Percentiles rank a stretch among this genome's conserved stretches.
Conservation (phyloP, 2,797 vertebrate genomes). For the Pseudomugil gertrudae region DNA sequence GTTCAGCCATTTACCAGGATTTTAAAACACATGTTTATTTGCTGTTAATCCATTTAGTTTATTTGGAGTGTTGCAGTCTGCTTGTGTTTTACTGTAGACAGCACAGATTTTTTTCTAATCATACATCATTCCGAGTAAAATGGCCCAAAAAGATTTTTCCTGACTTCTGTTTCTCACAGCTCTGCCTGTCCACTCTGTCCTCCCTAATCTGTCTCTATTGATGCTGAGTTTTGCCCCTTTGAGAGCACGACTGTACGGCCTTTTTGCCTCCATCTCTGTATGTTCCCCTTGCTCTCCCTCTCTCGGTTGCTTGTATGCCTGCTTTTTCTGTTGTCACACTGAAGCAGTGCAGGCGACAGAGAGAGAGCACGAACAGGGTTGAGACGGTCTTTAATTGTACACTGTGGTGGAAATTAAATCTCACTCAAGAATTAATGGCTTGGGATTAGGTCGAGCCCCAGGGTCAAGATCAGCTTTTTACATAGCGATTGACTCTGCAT, state of each 20-base stretch:
- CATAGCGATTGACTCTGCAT: constrained; percentile 56
- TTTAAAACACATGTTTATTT: background rate
- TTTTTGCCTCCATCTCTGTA: background rate
- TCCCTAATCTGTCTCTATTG: constrained; percentile 31
- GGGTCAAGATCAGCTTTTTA: constrained; percentile 72
- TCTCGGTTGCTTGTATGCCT: constrained; percentile 6
- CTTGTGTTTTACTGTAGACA: background rate
- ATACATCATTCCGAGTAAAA: constrained; percentile 23
- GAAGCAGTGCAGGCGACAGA: constrained; percentile 24
- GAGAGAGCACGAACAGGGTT: constrained; percentile 30
- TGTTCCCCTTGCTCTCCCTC: constrained; percentile 12
- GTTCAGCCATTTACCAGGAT: background rate
- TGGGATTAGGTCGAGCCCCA: constrained; percentile 59
- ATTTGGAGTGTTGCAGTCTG: background rate
- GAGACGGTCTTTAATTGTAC: constrained; percentile 68
- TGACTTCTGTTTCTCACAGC: constrained; percentile 12
- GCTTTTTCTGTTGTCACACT: constrained; percentile 49
- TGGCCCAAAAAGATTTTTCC: background rate
- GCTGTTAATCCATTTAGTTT: background rate
- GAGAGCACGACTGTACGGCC: constrained; percentile 38
- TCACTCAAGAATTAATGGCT: constrained; percentile 75
- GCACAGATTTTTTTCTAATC: background rate
- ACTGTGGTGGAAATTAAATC: constrained; percentile 69
- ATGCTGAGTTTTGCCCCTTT: constrained; percentile 31
- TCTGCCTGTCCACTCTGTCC: constrained; percentile 24